Base-by-base conservation (phyloP, 2,113 vertebrate species). In the Parus major region DNA sequence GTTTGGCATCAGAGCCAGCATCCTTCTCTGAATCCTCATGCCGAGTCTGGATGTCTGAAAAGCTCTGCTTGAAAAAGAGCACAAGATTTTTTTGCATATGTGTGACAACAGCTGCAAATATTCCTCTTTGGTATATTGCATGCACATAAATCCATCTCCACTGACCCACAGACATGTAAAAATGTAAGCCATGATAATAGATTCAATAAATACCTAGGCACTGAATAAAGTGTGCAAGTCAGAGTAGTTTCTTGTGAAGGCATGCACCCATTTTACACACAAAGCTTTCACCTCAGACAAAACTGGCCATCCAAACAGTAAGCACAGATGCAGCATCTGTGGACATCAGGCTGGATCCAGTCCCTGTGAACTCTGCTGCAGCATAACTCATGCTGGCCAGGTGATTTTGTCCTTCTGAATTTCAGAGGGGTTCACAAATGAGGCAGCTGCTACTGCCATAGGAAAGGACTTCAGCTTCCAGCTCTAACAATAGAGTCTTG, bases 1-100 rank as follows among this genome's bases (percentile, higher is more conserved):
- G 71, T 93, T 90, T 95, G 90, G 95, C 94, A 93, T 59, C 60
- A 81, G 69, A 93, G 46, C 64, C 87, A 94, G 90, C 92, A 92
- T 95, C 95, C n/a, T 92, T 91, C 94, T 92, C 89, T 93, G 94
- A 93, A 94, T 96, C 86, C 79, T 93, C 64, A 57, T 1, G 1
- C 68, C 0, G 21, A 96, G 92, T 24, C 76, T 96, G 69, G 76
- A 92, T 94, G 85, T 90, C 90, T 97, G 92, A 81, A 93, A 92
- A 88, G 15, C 65, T 90, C 68, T 59, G 56, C 72, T 86, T 78
- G 56, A 95, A 84, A 90, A 93, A 52, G 19, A 95, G 72, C 7
- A 2, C 41, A 53, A 49, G 72, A 25, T 71, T 96, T 88, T 68
- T 68, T 90, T 49, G 13, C 56, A 47, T 42, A 10, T 61, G 49